phyloP scores from a whole-genome alignment of 2,888 invertebrate species.

The Diogma glabrata region DNA sequence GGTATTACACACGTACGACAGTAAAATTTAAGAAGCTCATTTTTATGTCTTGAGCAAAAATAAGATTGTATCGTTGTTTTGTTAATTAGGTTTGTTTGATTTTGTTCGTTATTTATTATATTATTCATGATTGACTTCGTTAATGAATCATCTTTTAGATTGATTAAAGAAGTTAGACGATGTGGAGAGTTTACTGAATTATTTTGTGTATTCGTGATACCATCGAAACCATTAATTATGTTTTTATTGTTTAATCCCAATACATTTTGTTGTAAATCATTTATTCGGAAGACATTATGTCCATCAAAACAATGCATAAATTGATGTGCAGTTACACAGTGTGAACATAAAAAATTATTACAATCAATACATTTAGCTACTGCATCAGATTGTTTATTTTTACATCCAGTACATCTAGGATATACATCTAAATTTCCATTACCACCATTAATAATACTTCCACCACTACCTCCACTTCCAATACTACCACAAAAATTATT shows the following conservation, averaged over 20 bases:
- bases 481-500: conserved; percentile 36
- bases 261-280: conserved; percentile 30
- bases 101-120: conserved; percentile 13
- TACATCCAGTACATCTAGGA: conserved; percentile 88
- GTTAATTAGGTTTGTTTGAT: conserved; percentile 4
- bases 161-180: conserved; percentile 3
- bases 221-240: conserved; percentile 20
- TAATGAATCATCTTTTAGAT: conserved; percentile 8
- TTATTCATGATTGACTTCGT: conserved; percentile 7
- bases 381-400: conserved; percentile 86
- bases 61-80: conserved; percentile 30
- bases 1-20: conserved; percentile 88
- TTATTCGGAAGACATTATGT: conserved; percentile 63
- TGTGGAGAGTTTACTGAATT: conserved; percentile 2
- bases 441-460: conserved; percentile 35
- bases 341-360: conserved; percentile 88
- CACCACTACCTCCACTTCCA: conserved; percentile 40
- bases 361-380: conserved; percentile 95
- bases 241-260: conserved; percentile 18
- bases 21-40: conserved; percentile 83
- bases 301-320: conserved; percentile 99
- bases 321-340: conserved; percentile 97
- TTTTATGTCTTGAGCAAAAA: conserved; percentile 79
- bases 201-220: not conserved
- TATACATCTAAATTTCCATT: conserved; percentile 54